Percentiles rank a stretch among this genome's conserved stretches.
Evolutionary conservation across 2,113 vertebrate genomes (phyloP).

Genomic region (Empidonax traillii): DNA sequence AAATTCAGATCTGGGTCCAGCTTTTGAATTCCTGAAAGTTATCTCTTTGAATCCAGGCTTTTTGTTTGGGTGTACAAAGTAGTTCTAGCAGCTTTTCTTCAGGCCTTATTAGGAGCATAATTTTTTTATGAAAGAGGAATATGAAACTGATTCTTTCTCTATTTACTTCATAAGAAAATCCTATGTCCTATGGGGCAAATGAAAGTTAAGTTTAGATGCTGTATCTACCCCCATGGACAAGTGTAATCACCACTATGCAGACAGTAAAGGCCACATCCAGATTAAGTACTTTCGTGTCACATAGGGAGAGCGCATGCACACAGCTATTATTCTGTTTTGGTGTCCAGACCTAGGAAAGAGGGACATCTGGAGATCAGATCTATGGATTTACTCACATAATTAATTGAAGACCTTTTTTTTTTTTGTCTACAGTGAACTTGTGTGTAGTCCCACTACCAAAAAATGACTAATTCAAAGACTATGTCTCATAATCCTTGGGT

Average conservation of each 20-base stretch:
- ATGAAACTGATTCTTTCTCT: neutral
- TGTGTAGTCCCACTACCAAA: neutral
- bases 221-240: neutral
- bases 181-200: neutral
- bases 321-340: neutral
- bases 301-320: neutral
- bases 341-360: neutral
- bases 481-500: neutral
- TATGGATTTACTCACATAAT: neutral
- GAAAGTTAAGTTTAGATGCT: neutral
- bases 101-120: neutral
- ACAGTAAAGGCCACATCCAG: neutral
- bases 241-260: neutral
- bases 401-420: neutral
- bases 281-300: neutral
- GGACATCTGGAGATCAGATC: neutral
- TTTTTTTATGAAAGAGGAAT: neutral
- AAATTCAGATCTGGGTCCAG: neutral
- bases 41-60: neutral
- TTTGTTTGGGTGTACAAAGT: neutral
- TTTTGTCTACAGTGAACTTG: neutral
- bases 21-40: neutral
- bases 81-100: neutral
- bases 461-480: neutral
- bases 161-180: neutral